Base-by-base conservation (phyloP, 1,140 invertebrate species). In the Pogonomyrmex barbatus region DNA sequence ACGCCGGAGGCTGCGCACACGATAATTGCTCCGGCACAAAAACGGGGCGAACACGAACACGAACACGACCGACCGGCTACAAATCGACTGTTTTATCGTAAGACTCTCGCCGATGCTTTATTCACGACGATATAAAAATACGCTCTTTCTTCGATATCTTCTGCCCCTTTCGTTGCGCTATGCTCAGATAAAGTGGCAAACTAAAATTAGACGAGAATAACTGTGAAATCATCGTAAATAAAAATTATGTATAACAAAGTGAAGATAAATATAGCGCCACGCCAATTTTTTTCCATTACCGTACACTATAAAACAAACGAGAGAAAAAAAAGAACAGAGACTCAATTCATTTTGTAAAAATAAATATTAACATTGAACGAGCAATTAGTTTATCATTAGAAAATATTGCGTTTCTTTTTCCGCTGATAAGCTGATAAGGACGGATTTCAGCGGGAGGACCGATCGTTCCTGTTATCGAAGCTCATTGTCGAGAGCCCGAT, bases 21-120 rank as follows among this genome's bases (percentile, higher is more conserved):
- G 81, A 77, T 76, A 84, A 76, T 84, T 77, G 71, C 56, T 6
- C 33, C 81, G 52, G 58, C n/a, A 14, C 45, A 65, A 81, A 84
- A 79, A 47, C 71, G 52, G n/a, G 42, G 65, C 24, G n/a, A n/a
- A n/a, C n/a, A 8, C 65, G 65, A 65, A n/a, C 39, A 39, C 75
- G 79, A n/a, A n/a, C 60, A 1, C 45, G 63, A 45, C 63, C 63
- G 50, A 65, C 60, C 58, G 42, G 12, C 36, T 30, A 39, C 39
- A 36, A 71, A 70, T 70, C 77, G 63, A 71, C 24, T 12, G 65
- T 71, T 81, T 71, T 71, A 56, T 71, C 50, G 50, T 45, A 56
- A 81, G 30, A 45, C 65, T 71, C 65, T n/a, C 45, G 42, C 42
- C 39, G 17, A 9, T 70, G 14, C 24, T 81, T 81, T 56, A 81